Evolutionary conservation across 2,113 vertebrate genomes (phyloP).

Genomic region (Gallinago paraguaiae): DNA sequence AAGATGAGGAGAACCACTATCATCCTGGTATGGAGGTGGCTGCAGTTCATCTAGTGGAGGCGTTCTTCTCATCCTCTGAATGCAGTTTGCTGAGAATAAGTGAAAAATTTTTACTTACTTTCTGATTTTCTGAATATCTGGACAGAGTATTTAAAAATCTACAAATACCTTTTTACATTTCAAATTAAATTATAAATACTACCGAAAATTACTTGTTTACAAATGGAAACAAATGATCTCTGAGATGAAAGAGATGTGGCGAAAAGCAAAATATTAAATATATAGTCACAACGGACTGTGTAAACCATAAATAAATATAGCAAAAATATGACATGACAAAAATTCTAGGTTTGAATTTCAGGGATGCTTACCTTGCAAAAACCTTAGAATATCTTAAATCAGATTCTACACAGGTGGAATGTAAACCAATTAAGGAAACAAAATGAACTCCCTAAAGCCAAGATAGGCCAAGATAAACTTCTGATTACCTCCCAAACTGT

Average conservation of each 20-base stretch:
- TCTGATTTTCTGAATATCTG: neutral
- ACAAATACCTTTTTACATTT: neutral
- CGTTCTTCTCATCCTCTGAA: conserved; percentile 95
- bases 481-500: neutral
- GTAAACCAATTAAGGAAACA: conserved; percentile 2
- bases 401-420: neutral
- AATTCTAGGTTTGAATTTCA: neutral
- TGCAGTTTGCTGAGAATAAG: conserved; percentile 87
- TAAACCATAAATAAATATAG: neutral
- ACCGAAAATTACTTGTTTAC: neutral
- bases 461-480: neutral
- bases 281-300: neutral
- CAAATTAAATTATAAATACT: neutral
- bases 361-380: conserved; percentile 35
- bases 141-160: neutral
- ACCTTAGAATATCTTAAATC: neutral
- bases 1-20: conserved; percentile 94
- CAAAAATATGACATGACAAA: neutral
- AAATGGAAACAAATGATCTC: neutral
- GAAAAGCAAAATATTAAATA: conserved; percentile 6
- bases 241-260: neutral
- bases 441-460: conserved; percentile 20
- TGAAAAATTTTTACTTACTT: conserved; percentile 60
- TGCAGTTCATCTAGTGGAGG: conserved; percentile 95
- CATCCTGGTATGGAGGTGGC: conserved; percentile 95